A percentile compares a stretch with the other conserved stretches of the same genome.
phyloP scores from a whole-genome alignment of 2,113 vertebrate genomes.

The Hippopotamus amphibius region DNA sequence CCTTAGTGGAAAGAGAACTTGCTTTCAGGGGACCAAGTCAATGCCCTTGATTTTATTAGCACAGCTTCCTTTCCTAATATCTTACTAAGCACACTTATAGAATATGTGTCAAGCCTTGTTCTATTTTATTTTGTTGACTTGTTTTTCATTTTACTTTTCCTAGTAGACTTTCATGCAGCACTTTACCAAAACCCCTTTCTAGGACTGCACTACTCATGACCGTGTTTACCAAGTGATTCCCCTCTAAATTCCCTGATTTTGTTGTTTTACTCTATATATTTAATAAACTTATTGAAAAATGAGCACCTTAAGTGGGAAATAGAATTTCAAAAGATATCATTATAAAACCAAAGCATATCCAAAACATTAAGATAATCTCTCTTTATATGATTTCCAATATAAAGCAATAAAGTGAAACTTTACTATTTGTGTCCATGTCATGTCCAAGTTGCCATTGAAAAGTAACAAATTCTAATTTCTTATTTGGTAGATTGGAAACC shows the following conservation, averaged over 20 bases:
- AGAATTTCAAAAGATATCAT: background rate
- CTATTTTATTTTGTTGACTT: background rate
- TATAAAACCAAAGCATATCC: background rate
- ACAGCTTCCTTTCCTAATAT: background rate
- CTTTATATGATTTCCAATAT: background rate
- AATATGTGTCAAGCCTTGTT: background rate
- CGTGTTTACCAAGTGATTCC: background rate
- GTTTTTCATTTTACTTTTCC: background rate
- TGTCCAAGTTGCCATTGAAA: background rate
- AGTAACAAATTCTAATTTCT: background rate
- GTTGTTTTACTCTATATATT: background rate
- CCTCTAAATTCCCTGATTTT: background rate
- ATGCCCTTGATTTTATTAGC: background rate
- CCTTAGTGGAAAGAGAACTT: background rate
- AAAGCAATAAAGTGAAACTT: constrained; percentile 26
- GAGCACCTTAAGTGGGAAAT: background rate
- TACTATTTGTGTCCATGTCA: background rate
- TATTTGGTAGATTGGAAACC: constrained; percentile 2
- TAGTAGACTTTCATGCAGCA: background rate
- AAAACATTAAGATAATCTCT: background rate
- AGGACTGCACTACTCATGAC: background rate
- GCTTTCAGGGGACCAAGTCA: background rate
- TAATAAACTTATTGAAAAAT: constrained; percentile 11
- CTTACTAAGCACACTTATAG: background rate
- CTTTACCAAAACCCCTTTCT: background rate